Percentiles rank a stretch among this genome's conserved stretches.
Conservation (phyloP, 2,888 invertebrate genomes). For the Eristalis tenax region DNA sequence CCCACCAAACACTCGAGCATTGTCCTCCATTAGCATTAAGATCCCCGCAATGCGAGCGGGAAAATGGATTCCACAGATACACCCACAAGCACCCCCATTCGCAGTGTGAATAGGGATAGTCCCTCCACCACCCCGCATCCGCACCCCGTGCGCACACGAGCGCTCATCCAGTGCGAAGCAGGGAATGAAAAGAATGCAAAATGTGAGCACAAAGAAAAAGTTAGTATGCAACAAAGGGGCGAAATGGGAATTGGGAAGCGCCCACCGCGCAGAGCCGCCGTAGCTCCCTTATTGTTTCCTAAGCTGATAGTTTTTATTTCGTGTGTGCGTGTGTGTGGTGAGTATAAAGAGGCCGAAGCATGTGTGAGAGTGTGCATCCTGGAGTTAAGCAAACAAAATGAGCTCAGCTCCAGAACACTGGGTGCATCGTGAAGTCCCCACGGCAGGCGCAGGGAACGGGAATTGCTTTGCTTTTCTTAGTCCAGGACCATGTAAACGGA, state of each 20-base stretch:
- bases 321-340: neutral
- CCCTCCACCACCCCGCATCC: neutral
- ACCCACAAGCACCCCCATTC: constrained; percentile 33
- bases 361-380: constrained; percentile 20
- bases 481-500: constrained; percentile 55
- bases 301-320: constrained; percentile 61
- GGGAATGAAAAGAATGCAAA: constrained; percentile 38
- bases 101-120: constrained; percentile 56
- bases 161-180: constrained; percentile 52
- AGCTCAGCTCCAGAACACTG: constrained; percentile 35
- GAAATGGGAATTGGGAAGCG: constrained; percentile 1
- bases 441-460: constrained; percentile 34
- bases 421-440: constrained; percentile 14
- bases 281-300: constrained; percentile 69
- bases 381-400: constrained; percentile 63
- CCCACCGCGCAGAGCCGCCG: constrained; percentile 17
- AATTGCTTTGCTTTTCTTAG: constrained; percentile 29
- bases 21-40: constrained; percentile 51
- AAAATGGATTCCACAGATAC: constrained; percentile 39
- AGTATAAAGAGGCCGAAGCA: neutral
- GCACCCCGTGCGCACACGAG: neutral
- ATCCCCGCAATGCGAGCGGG: constrained; percentile 26
- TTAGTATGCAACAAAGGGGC: constrained; percentile 45
- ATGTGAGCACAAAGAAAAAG: constrained; percentile 61
- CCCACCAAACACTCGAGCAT: constrained; percentile 20